Evolutionary conservation across 1,140 invertebrate genomes (phyloP).

Genomic region (Heterodera carotae): DNA sequence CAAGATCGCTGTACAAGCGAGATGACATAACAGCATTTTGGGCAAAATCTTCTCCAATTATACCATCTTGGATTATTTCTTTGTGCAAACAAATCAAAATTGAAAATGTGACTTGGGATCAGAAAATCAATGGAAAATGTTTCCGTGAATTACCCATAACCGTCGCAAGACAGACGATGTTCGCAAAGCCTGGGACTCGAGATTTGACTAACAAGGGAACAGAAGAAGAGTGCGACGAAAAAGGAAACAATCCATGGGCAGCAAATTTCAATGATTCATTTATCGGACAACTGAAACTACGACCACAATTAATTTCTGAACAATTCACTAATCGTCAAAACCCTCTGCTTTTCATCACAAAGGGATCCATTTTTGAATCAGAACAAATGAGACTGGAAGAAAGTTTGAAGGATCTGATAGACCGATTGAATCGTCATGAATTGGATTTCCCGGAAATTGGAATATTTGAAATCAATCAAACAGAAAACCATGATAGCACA

Average conservation of each 20-base stretch:
- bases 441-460: background rate
- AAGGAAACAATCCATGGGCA: background rate
- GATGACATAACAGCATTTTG: conserved; percentile 15
- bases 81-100: conserved; percentile 2
- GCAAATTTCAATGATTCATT: background rate
- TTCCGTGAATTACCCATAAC: conserved; percentile 1
- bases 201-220: background rate
- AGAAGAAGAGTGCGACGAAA: conserved; percentile 6
- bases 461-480: background rate
- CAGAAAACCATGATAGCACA: background rate
- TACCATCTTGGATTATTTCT: background rate
- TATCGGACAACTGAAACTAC: background rate
- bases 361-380: conserved; percentile 13
- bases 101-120: conserved; percentile 4
- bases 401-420: background rate
- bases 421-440: background rate
- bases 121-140: conserved; percentile 10
- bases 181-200: background rate
- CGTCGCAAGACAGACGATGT: background rate
- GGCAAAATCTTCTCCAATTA: background rate
- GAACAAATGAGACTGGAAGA: background rate
- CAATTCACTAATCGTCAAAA: background rate
- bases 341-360: background rate
- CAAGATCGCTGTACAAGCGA: background rate
- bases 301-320: background rate